These are phyloP conservation scores for Gadus macrocephalus DNA, from an alignment of 2,113 vertebrate species.

Conservation along the genomic window DNA sequence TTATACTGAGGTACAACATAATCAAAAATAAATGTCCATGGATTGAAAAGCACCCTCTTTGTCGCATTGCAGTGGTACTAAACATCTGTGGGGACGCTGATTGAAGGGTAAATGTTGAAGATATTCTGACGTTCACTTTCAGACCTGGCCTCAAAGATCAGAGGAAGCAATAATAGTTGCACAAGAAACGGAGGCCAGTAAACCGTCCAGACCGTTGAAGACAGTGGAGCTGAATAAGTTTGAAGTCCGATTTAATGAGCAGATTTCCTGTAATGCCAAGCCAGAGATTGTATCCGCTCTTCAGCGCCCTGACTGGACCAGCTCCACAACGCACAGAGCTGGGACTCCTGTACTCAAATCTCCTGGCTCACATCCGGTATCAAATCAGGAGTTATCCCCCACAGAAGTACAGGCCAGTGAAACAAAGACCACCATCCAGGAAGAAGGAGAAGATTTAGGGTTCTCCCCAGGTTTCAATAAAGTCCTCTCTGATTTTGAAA, in stretches of 20 bases:
- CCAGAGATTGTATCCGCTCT: constrained; percentile 22
- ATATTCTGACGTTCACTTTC: constrained; percentile 54
- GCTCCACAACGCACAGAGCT: constrained; percentile 53
- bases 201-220: constrained; percentile 4
- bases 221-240: constrained; percentile 2
- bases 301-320: constrained; percentile 37
- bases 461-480: constrained; percentile 44
- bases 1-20: constrained; percentile 1
- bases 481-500: constrained; percentile 51
- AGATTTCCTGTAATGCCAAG: constrained; percentile 5
- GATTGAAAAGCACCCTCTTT: not conserved
- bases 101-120: constrained; percentile 24
- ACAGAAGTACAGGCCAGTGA: not conserved
- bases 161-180: constrained; percentile 31
- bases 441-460: constrained; percentile 11
- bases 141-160: constrained; percentile 47
- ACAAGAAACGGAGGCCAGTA: not conserved
- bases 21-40: not conserved
- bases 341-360: constrained; percentile 51
- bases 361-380: not conserved
- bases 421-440: constrained; percentile 6
- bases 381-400: constrained; percentile 16
- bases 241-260: constrained; percentile 1
- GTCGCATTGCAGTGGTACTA: constrained; percentile 5
- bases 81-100: not conserved